Evolutionary conservation across 2,113 vertebrate genomes (phyloP).

Genomic region (Eudyptes chrysolophus): DNA sequence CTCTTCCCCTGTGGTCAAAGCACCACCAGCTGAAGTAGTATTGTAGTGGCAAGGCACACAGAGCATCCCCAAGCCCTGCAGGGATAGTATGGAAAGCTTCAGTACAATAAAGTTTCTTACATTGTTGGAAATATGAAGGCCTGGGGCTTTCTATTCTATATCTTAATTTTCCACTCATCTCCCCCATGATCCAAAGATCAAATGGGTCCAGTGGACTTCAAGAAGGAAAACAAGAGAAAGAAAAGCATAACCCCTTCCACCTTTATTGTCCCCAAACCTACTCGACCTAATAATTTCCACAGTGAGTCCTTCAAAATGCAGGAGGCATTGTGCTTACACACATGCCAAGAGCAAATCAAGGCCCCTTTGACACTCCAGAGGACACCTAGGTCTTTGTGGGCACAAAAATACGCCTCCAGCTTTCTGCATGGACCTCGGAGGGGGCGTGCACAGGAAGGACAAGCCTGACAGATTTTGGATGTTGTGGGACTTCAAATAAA

Average conservation of each 20-base stretch:
- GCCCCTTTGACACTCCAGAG: background rate
- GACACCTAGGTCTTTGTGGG: background rate
- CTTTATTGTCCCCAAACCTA: background rate
- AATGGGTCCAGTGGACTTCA: background rate
- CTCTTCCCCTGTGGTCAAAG: background rate
- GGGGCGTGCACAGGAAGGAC: background rate
- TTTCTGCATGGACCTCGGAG: accelerated
- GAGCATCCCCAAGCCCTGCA: accelerated
- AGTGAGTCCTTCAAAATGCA: background rate
- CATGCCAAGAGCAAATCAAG: background rate
- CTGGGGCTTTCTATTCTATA: background rate
- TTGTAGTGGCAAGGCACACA: accelerated
- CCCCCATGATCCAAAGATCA: background rate
- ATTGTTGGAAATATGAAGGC: background rate
- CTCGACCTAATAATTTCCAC: background rate
- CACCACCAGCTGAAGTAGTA: background rate
- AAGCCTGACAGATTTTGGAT: background rate
- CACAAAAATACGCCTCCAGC: background rate
- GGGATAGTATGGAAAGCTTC: background rate
- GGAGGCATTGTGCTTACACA: accelerated
- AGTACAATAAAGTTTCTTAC: background rate
- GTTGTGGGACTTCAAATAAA: background rate
- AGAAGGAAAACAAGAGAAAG: background rate
- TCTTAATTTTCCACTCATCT: background rate
- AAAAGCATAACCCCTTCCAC: background rate